Conservation (phyloP, 2,797 vertebrate species). For the Phylloscopus collybita region DNA sequence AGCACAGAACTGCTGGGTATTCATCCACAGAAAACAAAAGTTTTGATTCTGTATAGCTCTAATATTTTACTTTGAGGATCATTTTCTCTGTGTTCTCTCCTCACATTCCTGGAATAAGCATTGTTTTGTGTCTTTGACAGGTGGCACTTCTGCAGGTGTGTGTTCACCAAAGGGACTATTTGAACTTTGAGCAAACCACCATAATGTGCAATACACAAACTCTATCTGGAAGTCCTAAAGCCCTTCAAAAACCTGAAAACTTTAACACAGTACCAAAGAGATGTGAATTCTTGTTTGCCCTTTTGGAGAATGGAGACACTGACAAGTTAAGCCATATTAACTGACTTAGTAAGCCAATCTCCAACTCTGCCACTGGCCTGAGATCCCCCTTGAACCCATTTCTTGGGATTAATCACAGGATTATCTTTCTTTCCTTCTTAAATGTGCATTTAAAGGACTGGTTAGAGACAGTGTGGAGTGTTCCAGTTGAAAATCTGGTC, state of each 20-base stretch:
- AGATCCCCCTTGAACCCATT: conserved; percentile 9
- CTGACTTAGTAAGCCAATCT: neutral
- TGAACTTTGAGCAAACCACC: neutral
- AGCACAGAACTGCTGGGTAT: neutral
- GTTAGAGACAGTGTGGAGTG: neutral
- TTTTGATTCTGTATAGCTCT: neutral
- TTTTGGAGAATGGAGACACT: neutral
- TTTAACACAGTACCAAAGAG: neutral
- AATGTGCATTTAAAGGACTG: neutral
- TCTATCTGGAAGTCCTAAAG: neutral
- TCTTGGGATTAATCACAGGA: conserved; percentile 14
- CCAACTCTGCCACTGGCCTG: neutral
- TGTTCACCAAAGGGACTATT: neutral
- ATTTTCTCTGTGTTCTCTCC: neutral
- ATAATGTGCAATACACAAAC: neutral
- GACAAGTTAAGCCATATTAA: conserved; percentile 10
- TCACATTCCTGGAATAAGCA: neutral
- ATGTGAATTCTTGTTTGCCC: neutral
- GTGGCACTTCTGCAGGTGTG: neutral
- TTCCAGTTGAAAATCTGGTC: neutral
- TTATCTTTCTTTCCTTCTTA: conserved; percentile 25
- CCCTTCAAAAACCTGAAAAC: neutral
- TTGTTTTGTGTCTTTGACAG: neutral
- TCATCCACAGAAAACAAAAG: neutral
- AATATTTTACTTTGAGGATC: neutral